phyloP scores from a whole-genome alignment of 1,140 invertebrate species.

The Pseudomyrmex gracilis region DNA sequence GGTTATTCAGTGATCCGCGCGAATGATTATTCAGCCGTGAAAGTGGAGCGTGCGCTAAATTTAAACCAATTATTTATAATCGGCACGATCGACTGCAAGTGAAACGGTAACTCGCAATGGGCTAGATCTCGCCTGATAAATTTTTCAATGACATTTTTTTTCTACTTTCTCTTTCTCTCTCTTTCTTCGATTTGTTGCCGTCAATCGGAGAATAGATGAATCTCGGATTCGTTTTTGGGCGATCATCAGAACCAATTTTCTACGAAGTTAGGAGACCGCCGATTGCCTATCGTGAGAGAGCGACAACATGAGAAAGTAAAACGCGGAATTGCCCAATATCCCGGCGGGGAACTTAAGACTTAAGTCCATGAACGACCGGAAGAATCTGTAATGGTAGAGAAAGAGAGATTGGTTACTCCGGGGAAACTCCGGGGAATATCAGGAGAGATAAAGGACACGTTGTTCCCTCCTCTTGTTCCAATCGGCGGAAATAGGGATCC shows the following conservation, averaged over 20 bases:
- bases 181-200: neutral
- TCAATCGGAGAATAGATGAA: neutral
- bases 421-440: conserved; percentile 56
- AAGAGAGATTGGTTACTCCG: conserved; percentile 48
- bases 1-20: conserved; percentile 30
- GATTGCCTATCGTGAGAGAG: neutral
- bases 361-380: conserved; percentile 46
- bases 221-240: neutral
- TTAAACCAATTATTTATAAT: conserved; percentile 44
- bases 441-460: conserved; percentile 66
- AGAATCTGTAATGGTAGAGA: conserved; percentile 50
- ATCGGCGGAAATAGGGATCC: conserved; percentile 59
- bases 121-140: neutral
- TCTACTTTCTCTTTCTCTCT: too few species aligned
- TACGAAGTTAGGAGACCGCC: neutral
- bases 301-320: conserved; percentile 28
- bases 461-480: conserved; percentile 56
- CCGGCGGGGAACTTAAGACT: conserved; percentile 23
- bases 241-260: conserved; percentile 2
- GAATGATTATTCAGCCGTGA: conserved; percentile 36
- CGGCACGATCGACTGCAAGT: conserved; percentile 27
- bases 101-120: neutral
- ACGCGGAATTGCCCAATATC: conserved; percentile 30
- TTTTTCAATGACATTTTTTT: neutral
- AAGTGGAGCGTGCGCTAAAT: conserved; percentile 34